Evolutionary conservation across 2,888 invertebrate genomes (phyloP), one percentile per base, ranked within the genome.

Genomic region (Epirrhoe tristata): DNA sequence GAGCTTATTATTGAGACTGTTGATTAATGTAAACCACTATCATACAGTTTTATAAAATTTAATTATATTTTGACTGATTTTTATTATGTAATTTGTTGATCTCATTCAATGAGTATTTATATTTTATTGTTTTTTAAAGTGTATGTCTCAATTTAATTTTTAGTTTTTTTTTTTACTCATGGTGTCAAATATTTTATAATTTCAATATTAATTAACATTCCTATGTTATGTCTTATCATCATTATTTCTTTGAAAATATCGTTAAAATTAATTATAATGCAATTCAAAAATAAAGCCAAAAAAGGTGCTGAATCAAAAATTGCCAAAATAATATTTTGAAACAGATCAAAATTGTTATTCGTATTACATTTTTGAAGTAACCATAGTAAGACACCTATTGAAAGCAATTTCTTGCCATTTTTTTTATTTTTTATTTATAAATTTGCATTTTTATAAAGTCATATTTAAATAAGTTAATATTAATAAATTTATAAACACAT

Each of bases 31-130:
- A 67, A 66, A 66, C 67, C 72, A 72, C 64, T 57, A 62, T 56
- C 54, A 31, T 63, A 32, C 51, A 10, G 46, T 58, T 61, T 59
- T 62, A 67, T 63, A 7, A 52, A 63, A 55, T 77, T 74, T 70
- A 71, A 75, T 72, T 74, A 24, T 39, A 61, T 75, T 24, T 83
- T 82, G 86, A 87, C 86, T 87, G 85, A 86, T 78, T 74, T n/a
- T 78, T 77, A 71, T 74, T 52, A 70, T 71, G 70, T 74, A 73
- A 77, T 56, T 57, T 58, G 43, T 64, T 77, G 84, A 84, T 86
- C 87, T 87, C 87, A 85, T 85, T 7, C 72, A 79, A 85, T 85
- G 84, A 80, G 63, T 67, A 53, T 59, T 58, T 69, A 55, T 60
- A 43, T 56, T 66, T 58, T 54, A 36, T 64, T 61, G 50, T 64